A percentile compares a stretch with the other conserved stretches of the same genome.
Evolutionary conservation across 2,113 vertebrate genomes (phyloP).

Genomic region (Grammomys dolichurus): DNA sequence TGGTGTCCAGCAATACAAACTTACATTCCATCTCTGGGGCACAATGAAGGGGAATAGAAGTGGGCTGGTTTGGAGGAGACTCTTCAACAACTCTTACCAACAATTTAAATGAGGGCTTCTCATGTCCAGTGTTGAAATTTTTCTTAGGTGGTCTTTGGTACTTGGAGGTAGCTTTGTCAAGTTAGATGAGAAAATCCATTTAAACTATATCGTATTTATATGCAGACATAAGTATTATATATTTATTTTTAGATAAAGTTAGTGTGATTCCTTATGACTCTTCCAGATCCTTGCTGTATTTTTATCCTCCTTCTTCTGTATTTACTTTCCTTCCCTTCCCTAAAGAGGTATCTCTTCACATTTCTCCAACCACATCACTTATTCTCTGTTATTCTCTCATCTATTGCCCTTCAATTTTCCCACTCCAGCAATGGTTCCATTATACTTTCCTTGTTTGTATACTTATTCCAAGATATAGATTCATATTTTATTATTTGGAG

Average conservation of each 20-base stretch:
- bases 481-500: neutral
- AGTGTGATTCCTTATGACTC: neutral
- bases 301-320: neutral
- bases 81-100: neutral
- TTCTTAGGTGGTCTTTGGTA: neutral
- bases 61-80: neutral
- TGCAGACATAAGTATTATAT: neutral
- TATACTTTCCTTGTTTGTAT: neutral
- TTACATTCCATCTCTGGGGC: too few species aligned
- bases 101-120: neutral
- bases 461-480: neutral
- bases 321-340: neutral
- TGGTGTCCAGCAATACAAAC: neutral
- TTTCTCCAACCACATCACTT: neutral
- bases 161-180: neutral
- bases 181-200: neutral
- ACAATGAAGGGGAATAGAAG: neutral
- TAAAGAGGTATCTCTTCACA: neutral
- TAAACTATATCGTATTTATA: neutral
- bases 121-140: neutral
- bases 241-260: neutral
- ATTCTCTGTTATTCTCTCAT: neutral
- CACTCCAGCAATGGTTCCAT: neutral
- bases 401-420: neutral
- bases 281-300: neutral